A percentile compares a stretch with the other conserved stretches of the same genome.
Conservation (phyloP, 2,113 vertebrate species). For the Thamnophis sirtalis region DNA sequence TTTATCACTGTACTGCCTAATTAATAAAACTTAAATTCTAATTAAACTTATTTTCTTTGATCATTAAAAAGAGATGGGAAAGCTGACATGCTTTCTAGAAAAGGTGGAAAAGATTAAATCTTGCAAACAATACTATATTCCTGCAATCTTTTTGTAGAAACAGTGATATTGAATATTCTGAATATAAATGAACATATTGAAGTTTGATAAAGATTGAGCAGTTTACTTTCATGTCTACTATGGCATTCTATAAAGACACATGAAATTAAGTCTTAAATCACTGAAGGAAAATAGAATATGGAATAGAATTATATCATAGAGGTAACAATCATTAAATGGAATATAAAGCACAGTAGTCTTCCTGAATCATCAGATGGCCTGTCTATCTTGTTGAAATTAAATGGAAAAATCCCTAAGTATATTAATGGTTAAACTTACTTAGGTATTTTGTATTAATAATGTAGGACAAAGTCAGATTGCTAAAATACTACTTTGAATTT, state of each 20-base stretch:
- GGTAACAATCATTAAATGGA: background rate
- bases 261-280: background rate
- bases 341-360: background rate
- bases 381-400: background rate
- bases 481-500: background rate
- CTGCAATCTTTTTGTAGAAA: background rate
- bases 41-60: background rate
- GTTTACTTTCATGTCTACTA: background rate
- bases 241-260: background rate
- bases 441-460: background rate
- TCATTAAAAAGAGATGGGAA: background rate
- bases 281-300: background rate
- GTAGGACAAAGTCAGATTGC: background rate
- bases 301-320: background rate
- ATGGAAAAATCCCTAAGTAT: background rate
- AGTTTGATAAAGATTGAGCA: background rate
- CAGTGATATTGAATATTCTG: background rate
- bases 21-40: constrained; percentile 54
- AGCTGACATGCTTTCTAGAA: background rate
- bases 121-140: background rate
- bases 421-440: background rate
- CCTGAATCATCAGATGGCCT: background rate
- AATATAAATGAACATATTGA: background rate
- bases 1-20: constrained; percentile 9
- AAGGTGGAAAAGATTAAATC: background rate